A percentile compares a stretch with the other conserved stretches of the same genome.
Evolutionary conservation across 2,113 vertebrate genomes (phyloP).

Genomic region (Myodes glareolus): DNA sequence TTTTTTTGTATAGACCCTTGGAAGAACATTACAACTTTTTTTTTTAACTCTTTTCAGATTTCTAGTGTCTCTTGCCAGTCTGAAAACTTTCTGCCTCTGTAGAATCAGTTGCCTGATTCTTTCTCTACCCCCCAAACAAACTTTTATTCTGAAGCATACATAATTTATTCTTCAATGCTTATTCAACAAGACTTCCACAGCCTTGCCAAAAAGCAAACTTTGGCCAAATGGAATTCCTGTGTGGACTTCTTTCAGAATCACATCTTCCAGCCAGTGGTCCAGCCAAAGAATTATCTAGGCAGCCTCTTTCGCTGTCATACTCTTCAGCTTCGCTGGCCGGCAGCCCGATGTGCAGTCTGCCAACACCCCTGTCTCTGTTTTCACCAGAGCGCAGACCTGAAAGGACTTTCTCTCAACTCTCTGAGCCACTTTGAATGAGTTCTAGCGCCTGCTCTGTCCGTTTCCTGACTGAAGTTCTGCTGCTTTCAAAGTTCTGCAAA

Average conservation of each 20-base stretch:
- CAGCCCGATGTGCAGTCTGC: constrained; percentile 58
- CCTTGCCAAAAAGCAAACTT: constrained; percentile 68
- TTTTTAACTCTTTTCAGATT: constrained; percentile 63
- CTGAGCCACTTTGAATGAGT: constrained; percentile 67
- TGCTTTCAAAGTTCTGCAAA: constrained; percentile 77
- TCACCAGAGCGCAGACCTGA: constrained; percentile 70
- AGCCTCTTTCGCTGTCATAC: constrained; percentile 65
- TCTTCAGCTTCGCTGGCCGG: constrained; percentile 73
- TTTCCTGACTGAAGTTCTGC: constrained; percentile 72
- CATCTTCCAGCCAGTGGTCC: constrained; percentile 64
- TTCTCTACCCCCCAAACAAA: constrained; percentile 43
- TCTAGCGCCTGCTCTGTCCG: constrained; percentile 46
- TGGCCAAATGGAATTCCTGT: constrained; percentile 80
- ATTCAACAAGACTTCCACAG: constrained; percentile 75
- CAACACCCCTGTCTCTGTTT: constrained; percentile 75
- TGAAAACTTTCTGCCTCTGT: constrained; percentile 71
- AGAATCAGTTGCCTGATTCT: constrained; percentile 58
- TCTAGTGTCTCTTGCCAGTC: constrained; percentile 64
- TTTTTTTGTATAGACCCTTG: constrained; percentile 4
- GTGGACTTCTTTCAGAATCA: constrained; percentile 70
- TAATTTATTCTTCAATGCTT: constrained; percentile 76
- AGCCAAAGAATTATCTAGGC: constrained; percentile 76
- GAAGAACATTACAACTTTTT: constrained; percentile 43
- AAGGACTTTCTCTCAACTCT: constrained; percentile 68
- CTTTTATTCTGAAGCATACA: constrained; percentile 66